phyloP scores from a whole-genome alignment of 2,797 vertebrate species.

The Rallus crepitans region DNA sequence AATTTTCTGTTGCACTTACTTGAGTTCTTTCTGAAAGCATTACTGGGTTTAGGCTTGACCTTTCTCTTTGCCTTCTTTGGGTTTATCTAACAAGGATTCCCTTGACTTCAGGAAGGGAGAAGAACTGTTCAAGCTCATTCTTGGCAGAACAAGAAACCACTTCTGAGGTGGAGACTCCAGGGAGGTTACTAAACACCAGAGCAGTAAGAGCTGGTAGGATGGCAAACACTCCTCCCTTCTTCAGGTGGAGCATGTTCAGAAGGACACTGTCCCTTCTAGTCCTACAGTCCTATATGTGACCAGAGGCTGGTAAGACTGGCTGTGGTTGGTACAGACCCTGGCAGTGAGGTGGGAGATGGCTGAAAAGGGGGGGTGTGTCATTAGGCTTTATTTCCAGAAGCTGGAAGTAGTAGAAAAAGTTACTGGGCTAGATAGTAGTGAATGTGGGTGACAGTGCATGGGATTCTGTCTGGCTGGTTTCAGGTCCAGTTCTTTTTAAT shows the following conservation, averaged over 20 bases:
- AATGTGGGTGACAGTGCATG: no score
- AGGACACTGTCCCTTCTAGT: not conserved
- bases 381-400: not conserved
- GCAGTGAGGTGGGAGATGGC: not conserved
- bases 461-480: no score
- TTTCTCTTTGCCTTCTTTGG: not conserved
- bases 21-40: not conserved
- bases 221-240: not conserved
- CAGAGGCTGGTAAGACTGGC: not conserved
- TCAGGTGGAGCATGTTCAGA: accelerated
- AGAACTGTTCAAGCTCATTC: not conserved
- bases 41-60: not conserved
- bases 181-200: not conserved
- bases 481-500: no score
- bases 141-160: not conserved
- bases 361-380: not conserved
- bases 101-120: not conserved
- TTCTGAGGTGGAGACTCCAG: not conserved
- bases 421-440: not conserved
- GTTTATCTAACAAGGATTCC: not conserved
- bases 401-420: not conserved
- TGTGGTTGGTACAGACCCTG: not conserved
- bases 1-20: not conserved
- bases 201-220: not conserved
- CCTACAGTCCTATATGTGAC: not conserved